Percentiles rank a stretch among this genome's conserved stretches.
These are phyloP conservation scores for Monochamus alternatus DNA, from an alignment of 2,888 invertebrate genomes.

Conservation along the genomic window DNA sequence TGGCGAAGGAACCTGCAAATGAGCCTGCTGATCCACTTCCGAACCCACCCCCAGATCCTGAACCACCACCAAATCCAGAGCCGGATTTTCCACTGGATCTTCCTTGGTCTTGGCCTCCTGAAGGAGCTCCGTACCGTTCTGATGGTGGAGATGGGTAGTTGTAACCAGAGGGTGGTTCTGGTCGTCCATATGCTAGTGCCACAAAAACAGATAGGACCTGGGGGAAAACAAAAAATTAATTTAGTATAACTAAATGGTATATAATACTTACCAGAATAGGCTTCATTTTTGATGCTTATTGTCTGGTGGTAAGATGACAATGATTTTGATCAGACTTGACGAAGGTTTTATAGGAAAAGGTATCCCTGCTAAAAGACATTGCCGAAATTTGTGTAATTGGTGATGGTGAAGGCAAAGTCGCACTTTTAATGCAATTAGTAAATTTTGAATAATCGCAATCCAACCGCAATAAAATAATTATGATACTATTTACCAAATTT, in stretches of 20 bases:
- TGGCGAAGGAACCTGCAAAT: background rate
- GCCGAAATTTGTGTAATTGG: conserved; percentile 12
- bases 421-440: conserved; percentile 34
- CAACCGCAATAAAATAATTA: conserved; percentile 20
- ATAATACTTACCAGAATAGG: conserved; percentile 26
- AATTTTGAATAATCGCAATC: conserved; percentile 28
- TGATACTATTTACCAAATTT: conserved; percentile 20
- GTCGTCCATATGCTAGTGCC: conserved; percentile 21
- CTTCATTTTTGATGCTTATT: conserved; percentile 19
- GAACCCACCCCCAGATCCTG: conserved; percentile 16
- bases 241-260: background rate
- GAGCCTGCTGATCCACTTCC: background rate
- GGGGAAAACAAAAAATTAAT: background rate
- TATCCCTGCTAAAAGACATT: conserved; percentile 27
- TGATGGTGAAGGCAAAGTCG: background rate
- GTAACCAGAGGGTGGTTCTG: conserved; percentile 28
- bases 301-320: conserved; percentile 21
- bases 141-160: conserved; percentile 21
- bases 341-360: conserved; percentile 28
- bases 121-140: conserved; percentile 22
- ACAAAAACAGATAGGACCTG: conserved; percentile 12
- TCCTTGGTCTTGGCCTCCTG: conserved; percentile 18
- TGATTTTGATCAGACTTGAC: conserved; percentile 13
- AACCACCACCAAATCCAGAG: background rate
- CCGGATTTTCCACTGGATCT: background rate